Evolutionary conservation across 2,888 invertebrate genomes (phyloP), one percentile per base, ranked within the genome.

Genomic region (Cetonia aurata): DNA sequence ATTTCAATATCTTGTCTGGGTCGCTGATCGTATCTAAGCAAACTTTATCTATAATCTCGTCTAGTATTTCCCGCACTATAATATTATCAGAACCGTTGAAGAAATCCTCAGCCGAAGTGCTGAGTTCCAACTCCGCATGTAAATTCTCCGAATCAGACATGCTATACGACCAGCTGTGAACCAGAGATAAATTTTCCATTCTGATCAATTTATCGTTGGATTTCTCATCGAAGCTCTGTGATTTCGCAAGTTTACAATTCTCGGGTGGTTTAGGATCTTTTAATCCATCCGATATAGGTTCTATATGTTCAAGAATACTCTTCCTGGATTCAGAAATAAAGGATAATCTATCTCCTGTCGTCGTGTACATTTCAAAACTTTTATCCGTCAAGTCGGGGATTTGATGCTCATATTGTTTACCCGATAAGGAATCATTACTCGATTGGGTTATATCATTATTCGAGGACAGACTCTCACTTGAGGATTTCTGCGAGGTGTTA

Each of bases 21-120:
- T 62, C 62, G 9, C 33, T 25, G 33, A 3, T 12, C 1, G 62
- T n/a, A 10, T n/a, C 15, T 4, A 48, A 17, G 56, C 86, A 85
- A 15, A 88, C 89, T 72, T 85, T 85, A 74, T 89, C 88, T 1
- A 90, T 80, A 0, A 90, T 84, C 67, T 89, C 88, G 71, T 88
- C 87, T 1, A 91, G 78, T 67, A 90, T 87, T 6, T 72, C 69
- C 19, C 25, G 52, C 10, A 72, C 72, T 6, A 69, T 69, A 25
- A 17, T n/a, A 44, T 71, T 68, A 56, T 72, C 69, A 15, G 66
- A 42, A 41, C 66, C 85, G 75, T 86, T 87, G 75, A 91, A 91
- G 76, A 90, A 91, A 71, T 92, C 91, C 75, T 91, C 91, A 0
- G 91, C 91, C 0, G 90, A 86, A 0, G 89, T 89, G 67, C 90